Base-by-base conservation (phyloP, 23 tunicate genomes). In the Trididemnum clinides region DNA sequence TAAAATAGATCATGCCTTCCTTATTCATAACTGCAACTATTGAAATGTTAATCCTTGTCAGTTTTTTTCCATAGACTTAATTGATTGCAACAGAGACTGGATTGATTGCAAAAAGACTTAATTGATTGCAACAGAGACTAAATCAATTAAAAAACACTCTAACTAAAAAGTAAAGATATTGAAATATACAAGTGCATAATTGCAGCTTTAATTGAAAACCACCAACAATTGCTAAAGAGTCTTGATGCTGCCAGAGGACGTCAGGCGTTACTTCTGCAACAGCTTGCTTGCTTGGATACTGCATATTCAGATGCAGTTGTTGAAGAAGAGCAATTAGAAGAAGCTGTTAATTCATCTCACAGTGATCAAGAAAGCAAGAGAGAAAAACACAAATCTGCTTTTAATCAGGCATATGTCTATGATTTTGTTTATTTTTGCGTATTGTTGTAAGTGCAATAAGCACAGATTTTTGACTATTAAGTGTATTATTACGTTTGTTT, bases 191-290 rank as follows among this genome's bases (percentile, higher is more conserved):
- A 63, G 26, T 63, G n/a, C 23, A 12, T 63, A 63, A 10, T 63
- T 63, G 26, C 71, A 63, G 71, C 6, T 12, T n/a, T 63, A 25
- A 22, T 0, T 87, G 93, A 72, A 85, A 85, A 34, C 89, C 73
- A 33, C 85, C 58, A 36, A 85, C 33, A 18, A 7, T 31, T 62
- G 83, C 74, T 57, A 85, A 54, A 38, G 30, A 64, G 22, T 1
- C 27, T 44, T 28, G 28, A 7, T 5, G 30, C 57, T 74, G 57
- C 80, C 10, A 74, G 38, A 39, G 15, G 22, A 27, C 28, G 59
- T 5, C 2, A 7, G 3, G 57, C 28, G 2, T n/a, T 39, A 25
- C 30, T 74, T 3, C 29, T 36, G 22, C 58, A 74, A 25, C 80
- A 74, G 57, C 15, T 74, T 6, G 4, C 21, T 7, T 36, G 57